Percentiles rank a stretch among this genome's conserved stretches.
Conservation (phyloP, 2,888 invertebrate genomes). For the Formica aserva region DNA sequence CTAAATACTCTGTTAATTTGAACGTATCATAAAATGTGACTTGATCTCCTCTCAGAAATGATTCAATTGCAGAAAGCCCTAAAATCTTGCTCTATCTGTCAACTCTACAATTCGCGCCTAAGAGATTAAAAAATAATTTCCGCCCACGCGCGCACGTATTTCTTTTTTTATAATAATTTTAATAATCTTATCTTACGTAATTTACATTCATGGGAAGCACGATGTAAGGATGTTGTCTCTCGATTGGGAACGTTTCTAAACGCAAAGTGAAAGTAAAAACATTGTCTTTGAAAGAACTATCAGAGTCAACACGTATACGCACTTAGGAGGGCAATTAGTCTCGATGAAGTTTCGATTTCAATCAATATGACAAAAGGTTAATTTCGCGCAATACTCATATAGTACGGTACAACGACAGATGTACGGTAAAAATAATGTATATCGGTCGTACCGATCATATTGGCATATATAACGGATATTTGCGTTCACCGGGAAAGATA, state of each 20-base stretch:
- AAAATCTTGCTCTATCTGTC: neutral
- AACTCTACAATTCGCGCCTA: neutral
- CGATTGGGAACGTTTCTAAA: neutral
- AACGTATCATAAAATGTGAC: conserved; percentile 10
- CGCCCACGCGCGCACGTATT: neutral
- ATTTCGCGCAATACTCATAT: neutral
- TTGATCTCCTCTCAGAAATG: neutral
- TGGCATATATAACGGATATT: conserved; percentile 46
- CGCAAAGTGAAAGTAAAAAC: neutral
- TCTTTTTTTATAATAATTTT: neutral
- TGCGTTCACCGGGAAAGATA: conserved; percentile 63
- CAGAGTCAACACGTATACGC: neutral
- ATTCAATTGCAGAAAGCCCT: neutral
- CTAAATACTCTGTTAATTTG: conserved; percentile 48
- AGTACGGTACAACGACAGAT: neutral
- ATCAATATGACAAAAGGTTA: conserved; percentile 22
- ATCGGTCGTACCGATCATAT: conserved; percentile 52
- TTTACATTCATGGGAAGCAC: neutral
- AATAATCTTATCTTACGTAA: too few relatives aligned
- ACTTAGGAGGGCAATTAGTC: neutral
- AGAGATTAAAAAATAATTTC: neutral
- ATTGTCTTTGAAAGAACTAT: neutral
- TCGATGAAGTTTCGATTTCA: neutral
- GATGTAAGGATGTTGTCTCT: neutral
- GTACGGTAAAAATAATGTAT: conserved; percentile 34